Conservation (phyloP, 2,797 vertebrate genomes). For the Naso thynnoides region DNA sequence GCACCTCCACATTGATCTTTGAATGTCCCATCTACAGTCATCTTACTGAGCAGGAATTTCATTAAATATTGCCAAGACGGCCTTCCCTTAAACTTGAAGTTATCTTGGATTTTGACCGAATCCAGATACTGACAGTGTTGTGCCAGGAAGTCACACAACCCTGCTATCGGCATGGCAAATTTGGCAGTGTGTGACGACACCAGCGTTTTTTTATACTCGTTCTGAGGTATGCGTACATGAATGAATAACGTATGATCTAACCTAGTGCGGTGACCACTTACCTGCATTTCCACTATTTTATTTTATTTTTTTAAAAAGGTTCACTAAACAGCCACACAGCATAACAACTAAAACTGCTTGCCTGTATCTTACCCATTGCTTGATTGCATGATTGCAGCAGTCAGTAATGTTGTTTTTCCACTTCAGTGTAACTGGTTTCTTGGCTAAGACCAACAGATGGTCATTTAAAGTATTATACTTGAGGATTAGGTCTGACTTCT, state of each 20-base stretch:
- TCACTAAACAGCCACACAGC: not conserved
- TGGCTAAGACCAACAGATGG: no score
- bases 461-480: no score
- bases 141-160: fast-evolving
- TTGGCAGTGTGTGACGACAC: no score
- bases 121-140: not conserved
- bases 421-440: no score
- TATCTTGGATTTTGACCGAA: not conserved
- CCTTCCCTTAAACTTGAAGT: not conserved
- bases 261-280: no score
- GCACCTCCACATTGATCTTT: constrained; percentile 5
- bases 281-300: not conserved
- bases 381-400: not conserved
- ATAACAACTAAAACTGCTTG: not conserved
- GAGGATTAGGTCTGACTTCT: no score
- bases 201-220: no score
- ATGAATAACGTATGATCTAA: no score
- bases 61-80: not conserved
- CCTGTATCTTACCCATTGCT: not conserved
- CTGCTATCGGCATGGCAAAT: no score
- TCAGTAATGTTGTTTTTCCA: no score
- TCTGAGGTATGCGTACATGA: no score
- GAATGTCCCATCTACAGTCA: constrained; percentile 24
- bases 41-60: not conserved
- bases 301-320: no score